Evolutionary conservation across 2,797 vertebrate genomes (phyloP).

Genomic region (Cryptoblepharus egeriae): DNA sequence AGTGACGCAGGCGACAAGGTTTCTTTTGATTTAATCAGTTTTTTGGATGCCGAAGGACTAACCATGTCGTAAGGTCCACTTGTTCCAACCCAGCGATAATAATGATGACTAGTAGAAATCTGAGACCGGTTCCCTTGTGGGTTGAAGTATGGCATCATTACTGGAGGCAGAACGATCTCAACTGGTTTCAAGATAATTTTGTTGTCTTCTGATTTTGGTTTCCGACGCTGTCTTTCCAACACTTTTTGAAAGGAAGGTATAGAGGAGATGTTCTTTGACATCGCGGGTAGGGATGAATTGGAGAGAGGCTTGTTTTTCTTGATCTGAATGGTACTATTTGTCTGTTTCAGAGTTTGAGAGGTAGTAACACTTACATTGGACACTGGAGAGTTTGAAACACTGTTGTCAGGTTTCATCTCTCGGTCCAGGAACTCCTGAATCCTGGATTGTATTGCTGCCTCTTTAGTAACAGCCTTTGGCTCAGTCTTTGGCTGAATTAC

Average conservation of each 20-base stretch:
- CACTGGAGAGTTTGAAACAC: neutral
- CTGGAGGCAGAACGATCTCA: slow-evolving; percentile 77
- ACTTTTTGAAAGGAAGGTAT: neutral
- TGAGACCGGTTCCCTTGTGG: slow-evolving; percentile 38
- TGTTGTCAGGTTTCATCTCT: slow-evolving; percentile 34
- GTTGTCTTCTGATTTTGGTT: slow-evolving; percentile 58
- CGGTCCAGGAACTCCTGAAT: slow-evolving; percentile 63
- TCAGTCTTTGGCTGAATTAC: slow-evolving; percentile 5
- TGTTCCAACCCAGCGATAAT: slow-evolving; percentile 53
- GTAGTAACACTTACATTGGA: neutral
- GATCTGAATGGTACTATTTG: fast-evolving
- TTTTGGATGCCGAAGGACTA: slow-evolving; percentile 23
- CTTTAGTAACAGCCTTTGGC: slow-evolving; percentile 29
- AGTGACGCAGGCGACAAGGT: slow-evolving; percentile 29
- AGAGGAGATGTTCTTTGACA: neutral
- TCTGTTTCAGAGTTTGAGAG: fast-evolving
- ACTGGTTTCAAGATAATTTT: slow-evolving; percentile 71
- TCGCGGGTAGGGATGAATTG: neutral
- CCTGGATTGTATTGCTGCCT: slow-evolving; percentile 52
- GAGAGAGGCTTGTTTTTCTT: slow-evolving; percentile 32
- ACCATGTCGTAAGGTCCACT: neutral
- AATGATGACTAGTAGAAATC: slow-evolving; percentile 27
- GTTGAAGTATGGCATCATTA: slow-evolving; percentile 64
- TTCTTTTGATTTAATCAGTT: slow-evolving; percentile 58
- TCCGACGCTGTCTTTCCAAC: neutral